Evolutionary conservation across 2,888 invertebrate genomes (phyloP).

Genomic region (Hypomecis atomaria): DNA sequence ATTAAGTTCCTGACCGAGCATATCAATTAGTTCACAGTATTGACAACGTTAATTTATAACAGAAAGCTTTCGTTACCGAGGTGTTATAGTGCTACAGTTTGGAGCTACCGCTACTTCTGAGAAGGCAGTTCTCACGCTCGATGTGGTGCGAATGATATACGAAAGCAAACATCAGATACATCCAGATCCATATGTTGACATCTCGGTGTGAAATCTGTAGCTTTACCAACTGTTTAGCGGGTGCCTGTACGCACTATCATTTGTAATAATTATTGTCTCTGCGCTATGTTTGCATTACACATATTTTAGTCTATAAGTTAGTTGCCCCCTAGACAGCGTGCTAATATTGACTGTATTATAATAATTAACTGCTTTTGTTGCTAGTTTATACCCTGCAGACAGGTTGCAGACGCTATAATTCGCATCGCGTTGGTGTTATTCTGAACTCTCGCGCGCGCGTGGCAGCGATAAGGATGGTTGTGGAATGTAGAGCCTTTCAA

Average conservation of each 20-base stretch:
- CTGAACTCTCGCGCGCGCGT: background rate
- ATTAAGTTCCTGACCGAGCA: constrained; percentile 56
- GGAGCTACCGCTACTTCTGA: constrained; percentile 73
- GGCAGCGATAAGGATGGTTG: background rate
- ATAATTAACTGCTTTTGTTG: constrained; percentile 34
- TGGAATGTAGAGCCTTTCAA: background rate
- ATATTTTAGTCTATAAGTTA: constrained; percentile 66
- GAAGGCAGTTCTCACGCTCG: constrained; percentile 78
- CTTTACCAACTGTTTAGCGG: constrained; percentile 84
- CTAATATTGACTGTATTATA: constrained; percentile 48
- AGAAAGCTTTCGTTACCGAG: constrained; percentile 66
- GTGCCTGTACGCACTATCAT: constrained; percentile 79
- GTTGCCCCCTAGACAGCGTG: constrained; percentile 58
- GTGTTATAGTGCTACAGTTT: constrained; percentile 75
- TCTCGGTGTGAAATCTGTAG: constrained; percentile 84
- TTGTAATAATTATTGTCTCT: constrained; percentile 84
- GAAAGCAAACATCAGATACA: constrained; percentile 81
- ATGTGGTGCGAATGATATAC: constrained; percentile 81
- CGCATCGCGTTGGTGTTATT: background rate
- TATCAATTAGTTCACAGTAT: constrained; percentile 73
- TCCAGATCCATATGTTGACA: constrained; percentile 85
- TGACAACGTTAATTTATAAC: constrained; percentile 66
- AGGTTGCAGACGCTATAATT: constrained; percentile 14
- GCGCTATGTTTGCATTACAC: constrained; percentile 78
- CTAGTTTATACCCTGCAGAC: constrained; percentile 21